Evolutionary conservation across 2,113 vertebrate genomes (phyloP).

Genomic region (Haliaeetus leucogaster): DNA sequence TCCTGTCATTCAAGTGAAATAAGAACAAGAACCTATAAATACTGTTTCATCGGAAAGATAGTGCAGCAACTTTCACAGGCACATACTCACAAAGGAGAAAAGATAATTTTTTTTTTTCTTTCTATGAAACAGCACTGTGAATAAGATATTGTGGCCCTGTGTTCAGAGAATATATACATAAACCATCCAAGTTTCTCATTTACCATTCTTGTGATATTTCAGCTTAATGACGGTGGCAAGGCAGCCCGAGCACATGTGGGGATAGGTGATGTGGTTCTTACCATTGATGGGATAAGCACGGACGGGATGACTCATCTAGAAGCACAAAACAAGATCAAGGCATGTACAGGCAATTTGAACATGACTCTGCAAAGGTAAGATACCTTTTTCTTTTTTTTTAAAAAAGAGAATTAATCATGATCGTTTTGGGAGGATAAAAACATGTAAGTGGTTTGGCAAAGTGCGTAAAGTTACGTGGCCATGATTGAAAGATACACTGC

Average conservation of each 20-base stretch:
- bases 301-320: conserved; percentile 96
- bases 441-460: background rate
- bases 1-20: background rate
- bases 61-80: background rate
- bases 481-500: background rate
- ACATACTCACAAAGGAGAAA: background rate
- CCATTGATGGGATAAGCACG: conserved; percentile 89
- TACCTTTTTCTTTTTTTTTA: background rate
- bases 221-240: conserved; percentile 91
- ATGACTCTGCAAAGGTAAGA: conserved; percentile 93
- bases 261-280: conserved; percentile 90
- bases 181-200: background rate
- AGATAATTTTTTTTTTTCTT: background rate
- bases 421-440: background rate
- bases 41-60: background rate
- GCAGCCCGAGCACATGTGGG: conserved; percentile 84
- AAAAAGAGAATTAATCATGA: background rate
- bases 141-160: background rate
- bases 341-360: conserved; percentile 85
- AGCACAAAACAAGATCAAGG: conserved; percentile 98
- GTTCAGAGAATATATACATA: background rate
- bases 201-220: conserved; percentile 18
- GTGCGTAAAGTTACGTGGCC: background rate
- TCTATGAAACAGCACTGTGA: background rate
- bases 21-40: background rate